Base-by-base conservation (phyloP, 2,113 vertebrate genomes). In the Heterocephalus glaber region DNA sequence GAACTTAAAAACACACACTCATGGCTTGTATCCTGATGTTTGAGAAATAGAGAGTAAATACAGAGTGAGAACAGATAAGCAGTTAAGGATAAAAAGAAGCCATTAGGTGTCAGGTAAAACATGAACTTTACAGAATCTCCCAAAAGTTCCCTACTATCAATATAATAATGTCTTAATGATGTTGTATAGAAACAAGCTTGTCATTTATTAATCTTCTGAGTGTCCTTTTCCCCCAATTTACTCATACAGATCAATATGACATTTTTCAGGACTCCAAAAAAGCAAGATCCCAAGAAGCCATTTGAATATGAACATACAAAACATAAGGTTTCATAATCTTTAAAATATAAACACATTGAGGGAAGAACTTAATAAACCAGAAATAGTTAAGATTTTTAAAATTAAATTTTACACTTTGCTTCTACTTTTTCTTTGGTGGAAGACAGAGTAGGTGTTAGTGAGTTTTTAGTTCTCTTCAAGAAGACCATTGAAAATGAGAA, bases 1-100 rank as follows among this genome's bases (percentile, higher is more conserved):
- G 86, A 96, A 89, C 13, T 86, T 92, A 89, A 79, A 96, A 33
- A 9, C 44, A 81, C 26, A 94, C 68, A 92, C 54, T 7, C 24
- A 44, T 9, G 33, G 54, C 54, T 97, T 89, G 1, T 20, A 2
- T 61, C 12, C 20, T 58, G 52, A 22, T 60, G 5, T 17, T 7
- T 41, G 33, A 72, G 19, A 56, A 95, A 82, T 5, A 19, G 17
- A 79, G 0, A 52, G 13, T 24, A 30, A 84, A 20, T 56, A 81
- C 84, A 47, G 19, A 84, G 5, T 68, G 6, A 68, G 90, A 66
- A 90, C 7, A 10, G 7, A 49, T 70, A 90, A 66, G 38, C 22
- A 61, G 54, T 63, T 81, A 35, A 17, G 19, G 11, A 49, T 54
- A 5, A 38, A 63, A 41, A 35, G 47, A 38, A 28, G 14, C 20